A percentile compares a stretch with the other conserved stretches of the same genome.
phyloP scores from a whole-genome alignment of 2,797 vertebrate species.

The Leptoclinus maculatus region DNA sequence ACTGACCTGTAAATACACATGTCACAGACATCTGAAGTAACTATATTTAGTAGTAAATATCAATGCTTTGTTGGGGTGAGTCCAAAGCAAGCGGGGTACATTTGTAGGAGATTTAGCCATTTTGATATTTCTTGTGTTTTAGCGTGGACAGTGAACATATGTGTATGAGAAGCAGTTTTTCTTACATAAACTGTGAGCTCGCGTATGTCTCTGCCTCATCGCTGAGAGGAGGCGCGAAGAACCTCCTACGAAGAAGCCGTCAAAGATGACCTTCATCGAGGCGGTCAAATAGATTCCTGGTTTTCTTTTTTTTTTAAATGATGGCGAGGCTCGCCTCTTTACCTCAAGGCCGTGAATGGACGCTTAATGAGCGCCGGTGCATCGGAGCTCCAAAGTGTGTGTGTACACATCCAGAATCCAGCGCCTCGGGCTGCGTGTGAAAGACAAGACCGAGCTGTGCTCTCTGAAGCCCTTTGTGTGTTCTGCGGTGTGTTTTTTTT shows the following conservation, averaged over 20 bases:
- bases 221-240: not conserved
- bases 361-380: slow-evolving; percentile 60
- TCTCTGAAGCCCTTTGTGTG: slow-evolving; percentile 62
- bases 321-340: slow-evolving; percentile 9
- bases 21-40: not conserved
- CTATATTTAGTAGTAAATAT: not conserved
- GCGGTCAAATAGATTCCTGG: slow-evolving; percentile 30
- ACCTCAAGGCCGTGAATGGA: slow-evolving; percentile 47
- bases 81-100: not conserved
- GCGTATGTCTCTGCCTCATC: not conserved
- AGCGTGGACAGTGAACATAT: not conserved
- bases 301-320: slow-evolving; percentile 21
- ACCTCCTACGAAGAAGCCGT: slow-evolving; percentile 6
- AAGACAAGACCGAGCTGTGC: slow-evolving; percentile 63
- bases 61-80: not conserved
- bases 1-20: not conserved
- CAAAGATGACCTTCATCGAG: slow-evolving; percentile 35
- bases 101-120: not conserved
- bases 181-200: not conserved
- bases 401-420: slow-evolving; percentile 47
- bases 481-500: slow-evolving; percentile 40
- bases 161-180: not conserved
- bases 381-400: slow-evolving; percentile 24
- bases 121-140: not conserved
- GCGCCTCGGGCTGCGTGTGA: slow-evolving; percentile 66